These are phyloP conservation scores for Bruchidius siliquastri DNA, from an alignment of 2,888 invertebrate genomes.

Conservation along the genomic window DNA sequence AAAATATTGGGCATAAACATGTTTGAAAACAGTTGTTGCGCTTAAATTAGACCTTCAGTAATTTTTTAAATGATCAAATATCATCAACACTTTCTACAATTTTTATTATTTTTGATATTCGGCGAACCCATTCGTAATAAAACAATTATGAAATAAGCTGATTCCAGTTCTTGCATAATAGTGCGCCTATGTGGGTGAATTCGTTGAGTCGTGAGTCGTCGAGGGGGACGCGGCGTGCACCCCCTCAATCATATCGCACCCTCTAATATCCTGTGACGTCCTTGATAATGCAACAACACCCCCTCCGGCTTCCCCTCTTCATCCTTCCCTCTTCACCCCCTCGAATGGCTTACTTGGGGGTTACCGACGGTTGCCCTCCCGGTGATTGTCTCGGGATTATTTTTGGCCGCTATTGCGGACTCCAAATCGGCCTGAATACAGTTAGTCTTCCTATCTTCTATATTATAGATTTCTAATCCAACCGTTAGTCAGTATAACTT, in stretches of 20 bases:
- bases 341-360: neutral
- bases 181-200: conserved; percentile 1
- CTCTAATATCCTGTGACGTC: conserved; percentile 49
- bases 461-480: too few relatives aligned
- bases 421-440: neutral
- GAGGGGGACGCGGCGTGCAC: conserved; percentile 21
- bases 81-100: too few relatives aligned
- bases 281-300: conserved; percentile 48
- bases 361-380: neutral
- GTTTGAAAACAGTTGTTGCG: too few relatives aligned
- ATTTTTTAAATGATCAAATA: too few relatives aligned
- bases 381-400: neutral
- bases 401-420: neutral
- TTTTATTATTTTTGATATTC: too few relatives aligned
- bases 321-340: conserved; percentile 6
- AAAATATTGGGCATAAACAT: too few relatives aligned
- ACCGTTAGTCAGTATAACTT: too few relatives aligned
- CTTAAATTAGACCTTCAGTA: too few relatives aligned
- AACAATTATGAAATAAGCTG: too few relatives aligned
- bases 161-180: too few relatives aligned
- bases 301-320: conserved; percentile 20
- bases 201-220: conserved; percentile 4
- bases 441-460: too few relatives aligned
- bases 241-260: conserved; percentile 49
- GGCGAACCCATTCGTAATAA: too few relatives aligned